These are phyloP conservation scores for Ischnura elegans DNA, from an alignment of 2,888 invertebrate genomes.

Conservation along the genomic window DNA sequence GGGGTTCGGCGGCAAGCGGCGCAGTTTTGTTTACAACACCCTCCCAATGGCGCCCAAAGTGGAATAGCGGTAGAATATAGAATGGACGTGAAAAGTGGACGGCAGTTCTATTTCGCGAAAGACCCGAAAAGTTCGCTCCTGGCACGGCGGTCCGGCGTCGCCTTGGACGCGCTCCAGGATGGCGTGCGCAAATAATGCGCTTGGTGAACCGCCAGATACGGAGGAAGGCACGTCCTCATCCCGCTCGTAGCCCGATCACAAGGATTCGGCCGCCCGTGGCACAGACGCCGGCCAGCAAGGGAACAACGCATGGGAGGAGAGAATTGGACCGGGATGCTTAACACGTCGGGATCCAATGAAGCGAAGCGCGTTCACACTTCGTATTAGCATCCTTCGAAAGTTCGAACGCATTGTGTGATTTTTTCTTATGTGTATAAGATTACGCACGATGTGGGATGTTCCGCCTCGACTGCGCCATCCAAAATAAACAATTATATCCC, in stretches of 20 bases:
- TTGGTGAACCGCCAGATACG: constrained; percentile 31
- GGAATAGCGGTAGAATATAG: constrained; percentile 57
- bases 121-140: constrained; percentile 42
- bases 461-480: no score
- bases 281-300: not conserved
- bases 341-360: not conserved
- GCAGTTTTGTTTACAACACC: constrained; percentile 18
- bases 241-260: not conserved
- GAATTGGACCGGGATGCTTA: not conserved
- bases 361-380: not conserved
- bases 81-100: constrained; percentile 40
- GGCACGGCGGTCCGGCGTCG: constrained; percentile 41
- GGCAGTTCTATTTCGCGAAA: constrained; percentile 59
- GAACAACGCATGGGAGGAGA: not conserved
- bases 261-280: not conserved
- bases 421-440: no score
- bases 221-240: not conserved
- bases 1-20: not conserved
- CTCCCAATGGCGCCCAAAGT: constrained; percentile 34
- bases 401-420: not conserved
- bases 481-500: no score
- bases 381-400: not conserved
- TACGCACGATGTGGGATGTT: no score
- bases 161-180: constrained; percentile 44
- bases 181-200: constrained; percentile 64